Evolutionary conservation across 2,888 invertebrate genomes (phyloP).

Genomic region (Oxytorus armatus): DNA sequence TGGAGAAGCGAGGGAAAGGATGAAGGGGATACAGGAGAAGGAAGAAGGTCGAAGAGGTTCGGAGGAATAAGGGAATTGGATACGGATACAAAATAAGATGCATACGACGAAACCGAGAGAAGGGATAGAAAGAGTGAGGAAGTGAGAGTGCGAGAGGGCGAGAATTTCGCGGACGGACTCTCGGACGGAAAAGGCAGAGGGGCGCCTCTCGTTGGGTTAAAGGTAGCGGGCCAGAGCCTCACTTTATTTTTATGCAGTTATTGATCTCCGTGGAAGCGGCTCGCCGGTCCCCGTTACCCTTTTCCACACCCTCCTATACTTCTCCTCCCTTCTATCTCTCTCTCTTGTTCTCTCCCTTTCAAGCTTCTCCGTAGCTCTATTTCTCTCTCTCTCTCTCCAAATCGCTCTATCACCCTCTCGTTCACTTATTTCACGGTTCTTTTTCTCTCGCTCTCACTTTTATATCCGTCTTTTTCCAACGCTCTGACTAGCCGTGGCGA

Average conservation of each 20-base stretch:
- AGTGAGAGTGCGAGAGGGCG: slow-evolving; percentile 70
- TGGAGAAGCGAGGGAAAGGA: slow-evolving; percentile 52
- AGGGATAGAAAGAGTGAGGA: slow-evolving; percentile 67
- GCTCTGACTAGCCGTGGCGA: slow-evolving; percentile 22
- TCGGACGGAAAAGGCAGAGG: slow-evolving; percentile 62
- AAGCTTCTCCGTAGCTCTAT: slow-evolving; percentile 31
- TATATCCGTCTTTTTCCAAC: slow-evolving; percentile 52
- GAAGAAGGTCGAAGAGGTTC: slow-evolving; percentile 9
- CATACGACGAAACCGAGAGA: slow-evolving; percentile 59
- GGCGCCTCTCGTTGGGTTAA: slow-evolving; percentile 80
- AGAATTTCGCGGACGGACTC: slow-evolving; percentile 62
- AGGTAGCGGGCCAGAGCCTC: slow-evolving; percentile 84
- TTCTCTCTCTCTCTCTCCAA: slow-evolving; percentile 42
- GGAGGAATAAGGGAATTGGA: slow-evolving; percentile 39
- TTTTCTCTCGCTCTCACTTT: slow-evolving; percentile 47
- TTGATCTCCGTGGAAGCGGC: slow-evolving; percentile 83
- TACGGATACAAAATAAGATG: slow-evolving; percentile 37
- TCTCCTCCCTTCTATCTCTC: slow-evolving; percentile 57
- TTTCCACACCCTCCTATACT: slow-evolving; percentile 74
- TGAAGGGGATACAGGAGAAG: not conserved
- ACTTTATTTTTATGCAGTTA: slow-evolving; percentile 85
- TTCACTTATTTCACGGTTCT: slow-evolving; percentile 61
- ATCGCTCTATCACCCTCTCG: slow-evolving; percentile 62
- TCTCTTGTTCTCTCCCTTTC: slow-evolving; percentile 51
- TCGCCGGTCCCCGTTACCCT: slow-evolving; percentile 71